Evolutionary conservation across 2,888 invertebrate genomes (phyloP), one percentile per base, ranked within the genome.

Genomic region (Drosophila leonis): DNA sequence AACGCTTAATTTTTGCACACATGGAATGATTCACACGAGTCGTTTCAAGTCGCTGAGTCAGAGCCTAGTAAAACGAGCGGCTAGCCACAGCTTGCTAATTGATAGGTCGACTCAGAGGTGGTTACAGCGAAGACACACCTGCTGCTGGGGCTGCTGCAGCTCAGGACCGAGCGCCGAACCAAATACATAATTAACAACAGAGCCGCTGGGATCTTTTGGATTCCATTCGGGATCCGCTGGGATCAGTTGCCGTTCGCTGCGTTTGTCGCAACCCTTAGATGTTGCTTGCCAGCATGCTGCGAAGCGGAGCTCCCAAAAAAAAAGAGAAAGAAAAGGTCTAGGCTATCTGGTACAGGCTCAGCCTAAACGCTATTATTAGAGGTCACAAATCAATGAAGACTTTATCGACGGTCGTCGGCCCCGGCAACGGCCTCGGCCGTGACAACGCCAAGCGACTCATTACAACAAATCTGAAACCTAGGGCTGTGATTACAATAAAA

Each of bases 361-460:
- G 76, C 71, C 86, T 87, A 89, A 89, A 89, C 85, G 78, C 91
- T 90, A 81, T 91, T 90, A 89, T 89, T 89, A 89, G 75, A 78
- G 90, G 91, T 80, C 90, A 89, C 89, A 89, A 89, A 89, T 89
- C 89, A 89, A 90, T 91, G 83, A 78, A 87, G 87, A 82, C 90
- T 90, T 90, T 87, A 87, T 87, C 87, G 88, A 84, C 69, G 86
- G 80, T 62, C 59, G 59, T 59, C 75, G 48, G 57, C 33, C 51
- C 37, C 46, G 39, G 57, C 33, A 48, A 37, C 46, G 39, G 39
- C 39, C 18, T 12, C 18, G 41, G 41, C 41, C 41, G 5, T n/a
- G 42, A 12, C 42, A n/a, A 18, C 31, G 60, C 63, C 70, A 3
- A 48, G 68, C 71, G 71, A 72, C 85, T 82, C 81, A 90, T 90